phyloP scores from a whole-genome alignment of 2,797 vertebrate genomes.

The Falco concolor region DNA sequence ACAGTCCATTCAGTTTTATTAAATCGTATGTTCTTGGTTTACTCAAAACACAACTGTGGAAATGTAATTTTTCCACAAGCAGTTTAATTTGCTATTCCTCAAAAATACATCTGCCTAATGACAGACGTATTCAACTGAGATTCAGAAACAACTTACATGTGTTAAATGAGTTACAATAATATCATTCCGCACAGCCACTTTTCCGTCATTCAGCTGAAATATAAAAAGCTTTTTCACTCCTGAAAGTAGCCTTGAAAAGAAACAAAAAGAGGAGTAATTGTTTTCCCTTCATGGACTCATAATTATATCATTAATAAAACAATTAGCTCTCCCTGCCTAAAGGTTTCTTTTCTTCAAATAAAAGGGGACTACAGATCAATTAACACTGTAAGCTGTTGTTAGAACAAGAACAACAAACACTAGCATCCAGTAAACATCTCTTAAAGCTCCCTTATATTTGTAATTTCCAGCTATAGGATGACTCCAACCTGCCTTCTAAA shows the following conservation, averaged over 20 bases:
- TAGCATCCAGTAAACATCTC: background rate
- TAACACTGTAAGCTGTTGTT: background rate
- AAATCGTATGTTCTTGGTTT: background rate
- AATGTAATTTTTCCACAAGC: background rate
- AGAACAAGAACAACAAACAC: background rate
- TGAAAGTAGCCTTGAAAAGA: constrained; percentile 88
- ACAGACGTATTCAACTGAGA: background rate
- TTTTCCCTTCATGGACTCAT: background rate
- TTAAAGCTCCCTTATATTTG: background rate
- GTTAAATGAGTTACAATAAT: constrained; percentile 95
- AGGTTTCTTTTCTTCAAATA: background rate
- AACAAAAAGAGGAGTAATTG: background rate
- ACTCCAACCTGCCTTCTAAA: background rate
- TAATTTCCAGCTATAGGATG: background rate
- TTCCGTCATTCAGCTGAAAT: constrained; percentile 91
- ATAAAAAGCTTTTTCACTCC: constrained; percentile 95
- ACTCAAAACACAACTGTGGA: background rate
- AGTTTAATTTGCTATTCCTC: background rate
- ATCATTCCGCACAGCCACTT: constrained; percentile 88
- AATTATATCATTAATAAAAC: background rate
- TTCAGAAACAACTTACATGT: constrained; percentile 79
- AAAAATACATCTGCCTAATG: background rate
- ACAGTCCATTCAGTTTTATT: background rate
- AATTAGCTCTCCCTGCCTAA: background rate
- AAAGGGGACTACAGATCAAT: background rate